Percentiles rank a stretch among this genome's conserved stretches.
phyloP scores from a whole-genome alignment of 2,888 invertebrate species.

The Odontothrips loti region DNA sequence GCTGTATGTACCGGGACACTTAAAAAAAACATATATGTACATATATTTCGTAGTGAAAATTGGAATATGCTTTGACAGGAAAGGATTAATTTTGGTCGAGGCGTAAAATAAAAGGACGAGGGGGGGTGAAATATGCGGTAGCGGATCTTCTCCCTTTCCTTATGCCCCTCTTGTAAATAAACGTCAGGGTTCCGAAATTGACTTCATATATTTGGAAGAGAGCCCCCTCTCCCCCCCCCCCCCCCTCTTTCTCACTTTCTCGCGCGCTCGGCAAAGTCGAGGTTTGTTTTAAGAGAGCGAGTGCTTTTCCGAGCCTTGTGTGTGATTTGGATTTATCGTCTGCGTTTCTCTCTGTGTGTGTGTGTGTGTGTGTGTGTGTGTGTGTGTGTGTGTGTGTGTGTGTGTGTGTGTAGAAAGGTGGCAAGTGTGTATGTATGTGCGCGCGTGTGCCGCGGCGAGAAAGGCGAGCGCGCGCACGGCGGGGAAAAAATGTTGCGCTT shows the following conservation, averaged over 20 bases:
- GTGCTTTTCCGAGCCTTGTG: background rate
- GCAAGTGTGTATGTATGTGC: too few species aligned
- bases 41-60: too few species aligned
- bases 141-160: too few species aligned
- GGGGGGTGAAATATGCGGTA: too few species aligned
- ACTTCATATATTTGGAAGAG: background rate
- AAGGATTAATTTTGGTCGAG: too few species aligned
- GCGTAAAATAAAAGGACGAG: too few species aligned
- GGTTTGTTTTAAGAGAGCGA: constrained; percentile 20
- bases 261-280: background rate
- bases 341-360: background rate
- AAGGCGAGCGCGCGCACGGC: background rate
- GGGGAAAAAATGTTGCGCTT: background rate
- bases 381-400: background rate
- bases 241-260: background rate
- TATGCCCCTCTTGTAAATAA: too few species aligned
- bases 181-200: background rate
- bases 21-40: too few species aligned
- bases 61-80: too few species aligned
- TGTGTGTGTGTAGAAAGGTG: too few species aligned
- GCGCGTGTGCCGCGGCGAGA: too few species aligned
- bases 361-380: background rate
- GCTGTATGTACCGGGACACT: too few species aligned
- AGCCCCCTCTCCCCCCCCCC: background rate
- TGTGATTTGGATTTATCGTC: background rate